A percentile compares a stretch with the other conserved stretches of the same genome.
Evolutionary conservation across 2,797 vertebrate species (phyloP).

Genomic region (Mus spretus): DNA sequence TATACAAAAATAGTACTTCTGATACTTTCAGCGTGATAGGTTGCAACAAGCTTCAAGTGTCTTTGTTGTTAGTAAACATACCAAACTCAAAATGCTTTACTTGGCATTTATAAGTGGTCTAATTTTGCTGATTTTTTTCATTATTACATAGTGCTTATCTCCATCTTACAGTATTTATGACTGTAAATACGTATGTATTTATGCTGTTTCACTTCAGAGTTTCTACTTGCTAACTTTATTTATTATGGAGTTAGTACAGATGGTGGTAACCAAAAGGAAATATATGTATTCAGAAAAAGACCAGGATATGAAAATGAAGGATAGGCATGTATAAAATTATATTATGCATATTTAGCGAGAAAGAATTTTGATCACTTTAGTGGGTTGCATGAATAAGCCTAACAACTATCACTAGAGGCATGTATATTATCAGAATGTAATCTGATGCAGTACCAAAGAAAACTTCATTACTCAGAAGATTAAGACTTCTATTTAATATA

Average conservation of each 20-base stretch:
- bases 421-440: not conserved
- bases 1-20: not conserved
- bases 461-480: not conserved
- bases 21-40: not conserved
- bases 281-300: not conserved
- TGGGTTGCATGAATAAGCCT: not conserved
- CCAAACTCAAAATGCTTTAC: not conserved
- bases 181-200: no score
- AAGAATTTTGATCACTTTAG: not conserved
- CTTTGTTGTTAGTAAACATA: not conserved
- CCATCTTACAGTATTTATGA: not conserved
- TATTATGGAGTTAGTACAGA: not conserved
- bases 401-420: not conserved
- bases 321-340: not conserved
- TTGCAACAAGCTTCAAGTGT: not conserved
- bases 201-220: not conserved
- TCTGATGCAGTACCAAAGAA: not conserved
- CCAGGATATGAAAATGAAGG: accelerated
- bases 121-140: not conserved
- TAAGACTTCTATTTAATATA: not conserved
- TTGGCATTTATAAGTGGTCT: no score
- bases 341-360: not conserved
- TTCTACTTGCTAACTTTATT: not conserved
- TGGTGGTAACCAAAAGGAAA: not conserved
- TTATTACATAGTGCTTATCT: not conserved